A percentile compares a stretch with the other conserved stretches of the same genome.
These are phyloP conservation scores for Didymodactylos carnosus DNA, from an alignment of 2,888 invertebrate species.

Conservation along the genomic window DNA sequence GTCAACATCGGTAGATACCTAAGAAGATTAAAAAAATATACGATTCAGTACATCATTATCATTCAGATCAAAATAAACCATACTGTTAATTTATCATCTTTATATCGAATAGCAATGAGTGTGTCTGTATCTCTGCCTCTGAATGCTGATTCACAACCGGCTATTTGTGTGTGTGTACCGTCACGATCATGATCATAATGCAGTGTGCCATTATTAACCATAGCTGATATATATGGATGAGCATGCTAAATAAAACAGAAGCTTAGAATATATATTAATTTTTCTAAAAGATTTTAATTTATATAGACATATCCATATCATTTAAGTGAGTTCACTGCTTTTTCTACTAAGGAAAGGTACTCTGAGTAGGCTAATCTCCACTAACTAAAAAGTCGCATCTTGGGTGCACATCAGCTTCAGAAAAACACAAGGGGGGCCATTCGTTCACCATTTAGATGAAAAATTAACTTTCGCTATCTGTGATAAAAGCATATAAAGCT, in stretches of 20 bases:
- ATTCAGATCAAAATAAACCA: constrained; percentile 16
- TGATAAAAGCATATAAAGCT: no score
- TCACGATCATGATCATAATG: constrained; percentile 95
- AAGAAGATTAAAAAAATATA: neutral
- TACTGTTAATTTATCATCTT: constrained; percentile 62
- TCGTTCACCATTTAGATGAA: no score
- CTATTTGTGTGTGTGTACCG: constrained; percentile 86
- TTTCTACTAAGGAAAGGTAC: no score
- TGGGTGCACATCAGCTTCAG: no score
- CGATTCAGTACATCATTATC: neutral
- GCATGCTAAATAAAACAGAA: constrained; percentile 57
- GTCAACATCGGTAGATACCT: constrained; percentile 13
- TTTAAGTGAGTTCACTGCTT: no score
- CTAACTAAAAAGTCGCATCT: no score
- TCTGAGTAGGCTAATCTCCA: no score
- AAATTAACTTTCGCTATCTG: no score
- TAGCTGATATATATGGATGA: constrained; percentile 91
- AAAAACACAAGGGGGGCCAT: no score
- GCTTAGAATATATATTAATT: neutral
- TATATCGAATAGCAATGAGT: constrained; percentile 68
- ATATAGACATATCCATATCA: no score
- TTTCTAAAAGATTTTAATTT: neutral
- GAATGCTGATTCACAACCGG: constrained; percentile 88
- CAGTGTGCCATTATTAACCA: constrained; percentile 84
- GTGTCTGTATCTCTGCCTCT: constrained; percentile 74